Evolutionary conservation across 30 jellyfish, hydroid and myxozoan genomes (phyloP), one percentile per base, ranked within the genome.

Genomic region (Aurelia aurita complex sp. Pacific): DNA sequence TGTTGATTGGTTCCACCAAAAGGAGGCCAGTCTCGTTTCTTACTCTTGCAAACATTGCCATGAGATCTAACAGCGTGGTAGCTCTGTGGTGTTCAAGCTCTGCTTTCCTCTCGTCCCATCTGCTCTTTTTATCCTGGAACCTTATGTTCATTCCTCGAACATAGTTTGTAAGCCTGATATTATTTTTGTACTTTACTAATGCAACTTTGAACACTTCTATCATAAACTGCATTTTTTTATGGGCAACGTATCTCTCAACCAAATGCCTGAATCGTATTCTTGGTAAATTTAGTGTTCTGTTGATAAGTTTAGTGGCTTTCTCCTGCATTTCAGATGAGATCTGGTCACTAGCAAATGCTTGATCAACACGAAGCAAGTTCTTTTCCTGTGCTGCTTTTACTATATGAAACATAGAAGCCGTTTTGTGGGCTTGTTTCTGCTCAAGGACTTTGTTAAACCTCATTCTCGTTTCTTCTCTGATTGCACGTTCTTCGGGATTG

Each of bases 261-360:
- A 88, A 89, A 40, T 88, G 97, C 42, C 80, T 82, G 36, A 88
- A 88, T 57, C 97, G 76, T 34, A 88, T 38, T 33, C 89, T 42
- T 61, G 97, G 97, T 18, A 88, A 67, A n/a, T 73, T 92, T 89
- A 88, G 81, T 50, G 97, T 83, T 34, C 57, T 72, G 60, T 74
- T 88, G 52, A 88, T 88, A 32, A 80, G 68, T 6, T 54, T 32
- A 4, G 87, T 79, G 1, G 91, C 77, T 59, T 74, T 73, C 77
- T 88, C 92, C 64, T 80, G 91, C 13, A 80, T 75, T 10, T 80
- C 74, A 29, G 97, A 61, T 29, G 91, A 55, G 67, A 88, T 80
- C 40, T 80, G 73, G 53, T 88, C 85, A 34, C 34, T 54, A 61
- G 60, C 75, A 40, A 77, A 80, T 35, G 97, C 97, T 53, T 80